Conservation (phyloP, 2,113 vertebrate species). For the Scartelaos histophorus region DNA sequence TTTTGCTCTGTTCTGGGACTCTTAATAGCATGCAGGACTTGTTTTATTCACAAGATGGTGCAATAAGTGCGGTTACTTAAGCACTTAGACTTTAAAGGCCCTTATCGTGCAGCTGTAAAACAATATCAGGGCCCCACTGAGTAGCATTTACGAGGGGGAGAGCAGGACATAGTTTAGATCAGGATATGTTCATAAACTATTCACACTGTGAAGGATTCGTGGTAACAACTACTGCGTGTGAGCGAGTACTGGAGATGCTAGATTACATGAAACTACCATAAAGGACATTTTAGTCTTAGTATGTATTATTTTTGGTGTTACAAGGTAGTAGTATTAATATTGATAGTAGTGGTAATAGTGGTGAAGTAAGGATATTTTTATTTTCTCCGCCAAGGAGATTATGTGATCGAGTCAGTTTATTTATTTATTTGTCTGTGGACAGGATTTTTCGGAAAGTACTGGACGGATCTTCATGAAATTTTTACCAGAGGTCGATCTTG, state of each 20-base stretch:
- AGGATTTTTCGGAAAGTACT: too few species aligned
- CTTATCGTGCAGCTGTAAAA: conserved; percentile 38
- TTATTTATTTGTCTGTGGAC: too few species aligned
- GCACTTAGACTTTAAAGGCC: conserved; percentile 33
- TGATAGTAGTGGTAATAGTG: too few species aligned
- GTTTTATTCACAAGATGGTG: conserved; percentile 75
- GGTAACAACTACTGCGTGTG: background rate
- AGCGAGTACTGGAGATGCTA: background rate
- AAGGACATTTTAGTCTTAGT: too few species aligned
- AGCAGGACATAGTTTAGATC: background rate
- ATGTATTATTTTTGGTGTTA: background rate
- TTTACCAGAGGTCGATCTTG: too few species aligned
- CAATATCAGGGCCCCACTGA: conserved; percentile 44
- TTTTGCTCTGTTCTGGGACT: conserved; percentile 19
- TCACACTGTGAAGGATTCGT: background rate
- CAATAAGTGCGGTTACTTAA: conserved; percentile 67
- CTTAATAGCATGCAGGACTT: conserved; percentile 60
- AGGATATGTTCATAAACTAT: background rate
- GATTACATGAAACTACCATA: conserved; percentile 1
- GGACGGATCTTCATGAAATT: too few species aligned
- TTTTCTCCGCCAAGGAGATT: too few species aligned
- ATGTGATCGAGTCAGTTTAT: too few species aligned
- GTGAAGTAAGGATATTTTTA: too few species aligned
- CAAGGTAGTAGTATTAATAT: too few species aligned
- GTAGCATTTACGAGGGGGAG: conserved; percentile 55